A percentile compares a stretch with the other conserved stretches of the same genome.
Conservation (phyloP, 2,888 invertebrate genomes). For the Nymphalis c-album region DNA sequence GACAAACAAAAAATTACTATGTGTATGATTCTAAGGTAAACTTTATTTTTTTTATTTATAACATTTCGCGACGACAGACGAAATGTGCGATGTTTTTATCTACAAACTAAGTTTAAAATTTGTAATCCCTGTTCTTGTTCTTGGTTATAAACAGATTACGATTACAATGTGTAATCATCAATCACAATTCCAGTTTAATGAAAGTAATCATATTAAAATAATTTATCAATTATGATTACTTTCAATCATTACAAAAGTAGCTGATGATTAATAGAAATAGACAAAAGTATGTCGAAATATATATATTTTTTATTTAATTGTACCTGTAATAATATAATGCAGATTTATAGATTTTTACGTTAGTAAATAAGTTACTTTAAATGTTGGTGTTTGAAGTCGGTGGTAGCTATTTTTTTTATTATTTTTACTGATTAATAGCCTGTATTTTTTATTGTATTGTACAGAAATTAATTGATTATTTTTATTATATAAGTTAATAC, state of each 20-base stretch:
- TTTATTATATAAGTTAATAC: conserved; percentile 5
- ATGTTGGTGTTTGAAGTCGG: conserved; percentile 9
- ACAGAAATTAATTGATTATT: conserved; percentile 25
- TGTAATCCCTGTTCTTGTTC: not conserved
- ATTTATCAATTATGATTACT: too few relatives aligned
- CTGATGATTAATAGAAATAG: not conserved
- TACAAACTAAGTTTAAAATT: not conserved
- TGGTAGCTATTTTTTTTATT: conserved; percentile 31
- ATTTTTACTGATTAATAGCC: not conserved
- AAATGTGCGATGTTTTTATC: not conserved
- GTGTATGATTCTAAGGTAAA: too few relatives aligned
- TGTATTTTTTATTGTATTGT: conserved; percentile 17
- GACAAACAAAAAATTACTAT: too few relatives aligned
- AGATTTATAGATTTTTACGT: not conserved
- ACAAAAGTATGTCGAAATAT: not conserved
- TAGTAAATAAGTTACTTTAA: not conserved
- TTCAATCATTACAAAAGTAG: too few relatives aligned
- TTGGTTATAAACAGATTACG: too few relatives aligned
- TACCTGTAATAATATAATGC: conserved; percentile 11
- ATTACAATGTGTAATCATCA: too few relatives aligned
- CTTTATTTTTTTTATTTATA: too few relatives aligned
- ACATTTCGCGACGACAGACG: too few relatives aligned
- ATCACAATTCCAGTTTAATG: too few relatives aligned
- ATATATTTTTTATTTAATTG: conserved; percentile 9
- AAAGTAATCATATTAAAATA: too few relatives aligned